Evolutionary conservation across 2,113 vertebrate species (phyloP), one percentile per base, ranked within the genome.

Genomic region (Pongo pygmaeus): DNA sequence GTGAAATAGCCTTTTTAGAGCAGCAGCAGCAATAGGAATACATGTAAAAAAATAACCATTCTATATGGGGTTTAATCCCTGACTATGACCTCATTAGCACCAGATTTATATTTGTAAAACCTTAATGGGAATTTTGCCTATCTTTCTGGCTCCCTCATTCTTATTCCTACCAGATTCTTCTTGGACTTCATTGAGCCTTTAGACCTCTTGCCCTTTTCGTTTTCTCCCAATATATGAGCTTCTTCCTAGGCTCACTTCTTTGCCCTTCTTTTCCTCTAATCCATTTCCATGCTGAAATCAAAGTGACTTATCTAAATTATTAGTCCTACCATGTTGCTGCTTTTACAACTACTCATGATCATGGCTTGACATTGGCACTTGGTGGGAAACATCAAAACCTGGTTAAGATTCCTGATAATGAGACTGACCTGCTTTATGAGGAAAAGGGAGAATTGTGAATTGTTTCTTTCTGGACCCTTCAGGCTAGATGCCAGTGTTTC

Each of bases 371-470:
- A 72, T 80, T 84, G 84, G 38, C 48, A 96, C 52, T 94, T 97
- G 83, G 69, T 12, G 69, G 69, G 32, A 94, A 95, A 80, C 50
- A 69, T 96, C 35, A 27, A 91, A 94, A 88, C 18, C 5, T 91
- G 43, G 70, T 96, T 72, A 93, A 96, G 67, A 96, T 30, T 94
- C 32, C 64, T 93, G 55, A 84, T 95, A 94, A 94, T 97, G 95
- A 97, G 97, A 85, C 5, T 87, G 84, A 95, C 77, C 94, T 80
- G 72, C 72, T 69, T 93, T 93, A 55, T 52, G 46, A 93, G 8
- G 18, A 50, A 93, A 88, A 72, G 14, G 11, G n/a, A 89, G 23
- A 96, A 95, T 52, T 40, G 17, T 92, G 46, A 87, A 93, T 88
- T 96, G 50, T 91, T 87, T 90, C 38, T 96, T 90, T 77, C 81